These are phyloP conservation scores for Nephrotoma flavescens DNA, from an alignment of 2,888 invertebrate genomes.

Conservation along the genomic window DNA sequence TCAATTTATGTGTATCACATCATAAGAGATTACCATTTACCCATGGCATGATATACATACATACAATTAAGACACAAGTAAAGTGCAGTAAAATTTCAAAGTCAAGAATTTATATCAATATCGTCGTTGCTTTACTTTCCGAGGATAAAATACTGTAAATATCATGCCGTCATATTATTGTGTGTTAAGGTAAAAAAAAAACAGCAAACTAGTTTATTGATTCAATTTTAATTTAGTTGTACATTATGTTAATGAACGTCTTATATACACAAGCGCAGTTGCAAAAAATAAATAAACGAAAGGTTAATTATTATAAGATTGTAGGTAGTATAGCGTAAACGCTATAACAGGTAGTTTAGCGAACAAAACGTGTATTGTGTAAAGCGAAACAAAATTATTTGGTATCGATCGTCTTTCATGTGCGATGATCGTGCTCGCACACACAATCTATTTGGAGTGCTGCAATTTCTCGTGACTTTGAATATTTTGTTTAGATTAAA, in stretches of 20 bases:
- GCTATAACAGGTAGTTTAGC: neutral
- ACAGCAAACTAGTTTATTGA: neutral
- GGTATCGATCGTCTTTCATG: neutral
- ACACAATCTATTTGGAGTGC: neutral
- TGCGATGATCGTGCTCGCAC: neutral
- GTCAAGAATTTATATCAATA: neutral
- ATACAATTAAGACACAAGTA: neutral
- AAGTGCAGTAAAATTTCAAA: neutral
- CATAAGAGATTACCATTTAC: neutral
- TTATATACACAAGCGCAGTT: neutral
- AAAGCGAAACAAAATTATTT: neutral
- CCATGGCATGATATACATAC: too few species aligned
- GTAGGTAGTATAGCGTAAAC: neutral
- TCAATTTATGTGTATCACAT: neutral
- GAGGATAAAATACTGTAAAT: neutral
- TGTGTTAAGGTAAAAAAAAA: neutral
- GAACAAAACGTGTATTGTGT: neutral
- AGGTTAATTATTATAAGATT: neutral
- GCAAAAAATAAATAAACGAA: neutral
- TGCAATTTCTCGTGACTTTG: neutral
- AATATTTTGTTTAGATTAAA: neutral
- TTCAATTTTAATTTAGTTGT: neutral
- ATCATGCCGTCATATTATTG: neutral
- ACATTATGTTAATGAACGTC: neutral
- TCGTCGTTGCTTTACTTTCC: neutral